Evolutionary conservation across 2,888 invertebrate species (phyloP), one percentile per base, ranked within the genome.

Genomic region (Folsomia candida): DNA sequence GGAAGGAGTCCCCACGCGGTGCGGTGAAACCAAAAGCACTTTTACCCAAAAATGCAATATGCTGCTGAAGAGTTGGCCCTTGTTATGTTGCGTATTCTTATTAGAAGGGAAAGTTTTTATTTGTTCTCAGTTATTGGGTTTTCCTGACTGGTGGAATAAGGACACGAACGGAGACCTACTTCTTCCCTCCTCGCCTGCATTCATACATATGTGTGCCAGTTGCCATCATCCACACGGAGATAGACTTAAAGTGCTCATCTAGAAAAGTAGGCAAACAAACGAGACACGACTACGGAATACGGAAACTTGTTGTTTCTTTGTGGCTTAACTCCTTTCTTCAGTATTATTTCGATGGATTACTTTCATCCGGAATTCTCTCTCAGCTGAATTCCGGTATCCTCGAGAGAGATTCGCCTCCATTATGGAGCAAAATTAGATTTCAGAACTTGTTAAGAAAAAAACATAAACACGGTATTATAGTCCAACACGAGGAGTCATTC

Each of bases 81-180:
- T 37, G 54, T 54, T 54, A 20, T 54, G 37, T 37, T 37, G 37
- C n/a, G n/a, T 54, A 54, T 54, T 54, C 54, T 54, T 54, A 54
- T 54, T 54, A 54, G 20, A n/a, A 20, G 37, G n/a, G 20, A 54
- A 54, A 54, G 54, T 54, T 54, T 54, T 54, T 54, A 54, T 54
- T 54, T 54, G 54, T 54, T 54, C 54, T 54, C 54, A 6, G 54
- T 54, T 54, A 54, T 54, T 54, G 54, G n/a, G 54, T 54, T 54
- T 54, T 54, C 54, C 22, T 54, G 54, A 6, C 20, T 37, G 14
- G 37, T 37, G 37, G 14, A 37, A 37, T 14, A 37, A 14, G 37
- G 37, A 37, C 4, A 37, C 6, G 14, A 4, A 37, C 37, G 37
- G 37, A 37, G 37, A 37, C 37, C 37, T 37, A 37, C 37, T 37